phyloP scores from a whole-genome alignment of 92 coral and sea anemone species.

The Parazoanthus atlanticus region DNA sequence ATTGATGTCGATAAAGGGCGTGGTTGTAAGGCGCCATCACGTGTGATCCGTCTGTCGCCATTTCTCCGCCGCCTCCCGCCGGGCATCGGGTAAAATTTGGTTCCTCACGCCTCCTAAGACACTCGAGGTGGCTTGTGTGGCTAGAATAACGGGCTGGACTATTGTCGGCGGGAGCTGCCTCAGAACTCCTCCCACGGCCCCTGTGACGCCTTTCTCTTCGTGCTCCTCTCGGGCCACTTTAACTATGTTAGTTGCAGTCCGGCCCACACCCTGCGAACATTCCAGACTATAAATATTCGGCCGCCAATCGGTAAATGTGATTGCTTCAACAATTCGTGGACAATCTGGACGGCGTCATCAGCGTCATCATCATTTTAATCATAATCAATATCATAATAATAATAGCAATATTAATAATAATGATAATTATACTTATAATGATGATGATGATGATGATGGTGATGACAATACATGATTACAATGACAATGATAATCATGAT shows the following conservation, averaged over 20 bases:
- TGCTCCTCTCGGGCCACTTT: slow-evolving; percentile 98
- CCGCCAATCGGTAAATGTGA: background rate
- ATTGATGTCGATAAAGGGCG: too few relatives aligned
- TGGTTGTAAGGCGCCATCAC: background rate
- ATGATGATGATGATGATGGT: background rate
- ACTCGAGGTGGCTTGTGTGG: slow-evolving; percentile 97
- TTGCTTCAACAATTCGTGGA: background rate
- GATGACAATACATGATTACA: background rate
- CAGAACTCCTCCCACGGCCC: slow-evolving; percentile 97
- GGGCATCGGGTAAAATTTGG: slow-evolving; percentile 96
- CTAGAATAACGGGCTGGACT: slow-evolving; percentile 96
- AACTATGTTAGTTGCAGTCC: slow-evolving; percentile 90
- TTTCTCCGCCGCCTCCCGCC: slow-evolving; percentile 97
- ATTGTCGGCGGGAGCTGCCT: slow-evolving; percentile 97
- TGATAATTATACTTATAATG: background rate
- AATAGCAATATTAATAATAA: background rate
- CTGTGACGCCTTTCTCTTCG: slow-evolving; percentile 95
- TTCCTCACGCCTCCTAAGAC: slow-evolving; percentile 99
- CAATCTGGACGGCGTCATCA: background rate
- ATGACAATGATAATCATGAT: background rate
- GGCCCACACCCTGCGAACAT: slow-evolving; percentile 82
- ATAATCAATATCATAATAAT: background rate
- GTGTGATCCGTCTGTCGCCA: slow-evolving; percentile 73
- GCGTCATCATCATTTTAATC: background rate
- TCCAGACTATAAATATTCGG: background rate